Evolutionary conservation across 2,888 invertebrate genomes (phyloP).

Genomic region (Tetranychus truncatus): DNA sequence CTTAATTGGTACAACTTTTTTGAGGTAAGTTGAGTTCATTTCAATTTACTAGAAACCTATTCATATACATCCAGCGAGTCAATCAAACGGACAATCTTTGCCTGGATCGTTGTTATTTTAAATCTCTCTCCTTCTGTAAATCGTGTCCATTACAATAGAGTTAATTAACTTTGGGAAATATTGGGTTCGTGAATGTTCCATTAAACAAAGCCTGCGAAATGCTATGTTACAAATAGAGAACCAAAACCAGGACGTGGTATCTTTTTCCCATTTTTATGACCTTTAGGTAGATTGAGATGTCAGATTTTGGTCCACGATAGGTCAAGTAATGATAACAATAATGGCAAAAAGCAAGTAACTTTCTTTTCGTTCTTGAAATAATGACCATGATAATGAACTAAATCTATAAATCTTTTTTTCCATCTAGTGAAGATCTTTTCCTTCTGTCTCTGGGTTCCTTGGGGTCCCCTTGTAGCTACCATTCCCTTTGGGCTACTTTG

Average conservation of each 20-base stretch:
- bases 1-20: no score
- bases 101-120: background rate
- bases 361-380: background rate
- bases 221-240: background rate
- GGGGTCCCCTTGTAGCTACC: background rate
- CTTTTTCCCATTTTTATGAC: background rate
- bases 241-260: background rate
- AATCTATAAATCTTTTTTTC: background rate
- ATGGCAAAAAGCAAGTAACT: background rate
- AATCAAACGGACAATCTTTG: background rate
- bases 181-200: background rate
- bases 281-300: background rate
- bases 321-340: background rate
- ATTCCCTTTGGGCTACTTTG: background rate
- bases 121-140: background rate
- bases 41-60: no score
- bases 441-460: background rate
- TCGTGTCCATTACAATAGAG: background rate
- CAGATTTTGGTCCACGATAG: background rate
- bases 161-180: background rate
- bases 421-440: background rate
- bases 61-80: no score
- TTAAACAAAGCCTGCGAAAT: background rate
- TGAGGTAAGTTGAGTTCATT: no score
- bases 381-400: background rate